These are phyloP conservation scores for Heloderma charlesbogerti DNA, from an alignment of 2,113 vertebrate species.

Conservation along the genomic window DNA sequence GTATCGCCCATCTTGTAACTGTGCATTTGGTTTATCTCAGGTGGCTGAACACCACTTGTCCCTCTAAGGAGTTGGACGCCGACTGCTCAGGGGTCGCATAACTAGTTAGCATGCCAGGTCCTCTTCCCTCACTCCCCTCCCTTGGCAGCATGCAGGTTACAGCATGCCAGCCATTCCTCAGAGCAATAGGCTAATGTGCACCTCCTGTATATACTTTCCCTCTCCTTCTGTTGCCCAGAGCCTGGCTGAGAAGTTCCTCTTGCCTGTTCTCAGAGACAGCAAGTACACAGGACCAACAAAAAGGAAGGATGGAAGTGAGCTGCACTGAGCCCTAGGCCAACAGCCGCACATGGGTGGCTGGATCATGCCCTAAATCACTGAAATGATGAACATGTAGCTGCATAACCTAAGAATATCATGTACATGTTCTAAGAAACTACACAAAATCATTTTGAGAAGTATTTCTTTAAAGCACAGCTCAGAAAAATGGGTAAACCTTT, in stretches of 20 bases:
- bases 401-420: not conserved
- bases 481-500: conserved; percentile 14
- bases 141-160: not conserved
- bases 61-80: too few species aligned
- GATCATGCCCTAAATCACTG: not conserved
- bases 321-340: not conserved
- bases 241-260: not conserved
- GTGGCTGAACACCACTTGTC: too few species aligned
- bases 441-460: conserved; percentile 11
- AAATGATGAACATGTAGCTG: not conserved
- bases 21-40: too few species aligned
- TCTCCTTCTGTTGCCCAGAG: too few species aligned
- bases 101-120: too few species aligned
- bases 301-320: not conserved
- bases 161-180: not conserved
- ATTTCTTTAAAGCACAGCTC: conserved; percentile 7
- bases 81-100: too few species aligned
- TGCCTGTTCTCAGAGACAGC: not conserved
- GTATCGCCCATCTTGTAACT: too few species aligned
- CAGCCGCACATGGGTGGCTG: not conserved
- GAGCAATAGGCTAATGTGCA: not conserved
- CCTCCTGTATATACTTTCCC: not conserved
- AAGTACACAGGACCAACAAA: not conserved
- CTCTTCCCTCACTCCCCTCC: not conserved
- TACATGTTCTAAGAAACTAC: not conserved